Conservation (phyloP, 2,888 invertebrate genomes). For the Rhimphoctona megacephalus region DNA sequence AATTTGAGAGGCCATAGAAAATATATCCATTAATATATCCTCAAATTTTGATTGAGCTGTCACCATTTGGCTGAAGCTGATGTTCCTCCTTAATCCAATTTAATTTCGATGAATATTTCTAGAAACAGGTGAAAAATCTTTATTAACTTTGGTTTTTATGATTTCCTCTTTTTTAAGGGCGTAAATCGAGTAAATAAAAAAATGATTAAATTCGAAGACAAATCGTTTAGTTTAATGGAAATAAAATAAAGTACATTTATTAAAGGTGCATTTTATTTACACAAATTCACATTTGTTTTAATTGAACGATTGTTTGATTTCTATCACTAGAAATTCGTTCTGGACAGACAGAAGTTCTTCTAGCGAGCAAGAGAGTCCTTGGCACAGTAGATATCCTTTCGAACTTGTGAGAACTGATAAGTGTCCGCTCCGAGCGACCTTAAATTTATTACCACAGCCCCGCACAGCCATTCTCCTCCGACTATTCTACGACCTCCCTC, state of each 20-base stretch:
- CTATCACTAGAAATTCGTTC: neutral
- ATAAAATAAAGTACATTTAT: too few relatives aligned
- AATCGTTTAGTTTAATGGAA: too few relatives aligned
- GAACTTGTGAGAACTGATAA: constrained; percentile 79
- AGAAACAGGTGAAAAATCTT: too few relatives aligned
- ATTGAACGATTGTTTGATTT: neutral
- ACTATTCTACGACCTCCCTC: constrained; percentile 46
- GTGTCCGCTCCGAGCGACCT: constrained; percentile 82
- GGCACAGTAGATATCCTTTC: constrained; percentile 57
- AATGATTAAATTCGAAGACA: too few relatives aligned
- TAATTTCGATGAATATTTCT: neutral
- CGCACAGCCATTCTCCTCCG: constrained; percentile 45
- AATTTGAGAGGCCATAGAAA: too few relatives aligned
- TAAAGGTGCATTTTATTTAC: neutral
- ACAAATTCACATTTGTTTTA: neutral
- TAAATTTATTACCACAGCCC: constrained; percentile 80
- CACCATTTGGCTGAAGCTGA: too few relatives aligned
- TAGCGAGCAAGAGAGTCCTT: constrained; percentile 30
- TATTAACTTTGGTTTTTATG: too few relatives aligned
- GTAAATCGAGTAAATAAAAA: too few relatives aligned
- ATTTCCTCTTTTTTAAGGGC: neutral
- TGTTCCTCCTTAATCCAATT: too few relatives aligned
- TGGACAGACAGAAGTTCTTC: constrained; percentile 1
- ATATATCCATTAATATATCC: too few relatives aligned
- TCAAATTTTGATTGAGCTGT: too few relatives aligned